These are phyloP conservation scores for Platyscelio sp. DNA, from an alignment of 2,888 invertebrate genomes.

Conservation along the genomic window DNA sequence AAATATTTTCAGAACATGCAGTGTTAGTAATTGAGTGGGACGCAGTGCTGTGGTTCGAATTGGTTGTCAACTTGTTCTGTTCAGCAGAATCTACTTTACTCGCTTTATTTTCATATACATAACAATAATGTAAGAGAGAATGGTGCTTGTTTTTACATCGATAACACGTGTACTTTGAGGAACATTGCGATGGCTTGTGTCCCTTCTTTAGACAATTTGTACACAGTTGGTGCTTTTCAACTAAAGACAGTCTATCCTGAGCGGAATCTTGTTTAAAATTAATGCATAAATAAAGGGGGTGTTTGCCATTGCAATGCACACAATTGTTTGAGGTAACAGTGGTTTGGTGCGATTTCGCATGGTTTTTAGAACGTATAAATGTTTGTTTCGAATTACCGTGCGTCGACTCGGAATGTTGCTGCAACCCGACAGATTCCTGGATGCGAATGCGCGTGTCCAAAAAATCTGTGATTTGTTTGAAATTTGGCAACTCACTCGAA, in stretches of 20 bases:
- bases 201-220: neutral
- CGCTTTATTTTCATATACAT: no score
- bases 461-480: slow-evolving; percentile 11
- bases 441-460: slow-evolving; percentile 1
- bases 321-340: neutral
- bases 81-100: neutral
- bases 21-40: no score
- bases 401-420: neutral
- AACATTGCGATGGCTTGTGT: neutral
- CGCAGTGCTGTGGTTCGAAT: no score
- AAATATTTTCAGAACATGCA: neutral
- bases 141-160: neutral
- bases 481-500: neutral
- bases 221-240: neutral
- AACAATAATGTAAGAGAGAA: neutral
- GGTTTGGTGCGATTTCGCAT: neutral
- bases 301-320: neutral
- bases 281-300: neutral
- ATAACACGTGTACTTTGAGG: neutral
- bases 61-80: neutral
- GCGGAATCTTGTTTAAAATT: neutral
- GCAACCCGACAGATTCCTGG: neutral
- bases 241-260: neutral
- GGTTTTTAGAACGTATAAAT: no score
- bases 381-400: no score